Conservation (phyloP, 2,888 invertebrate genomes). For the Merodon equestris region DNA sequence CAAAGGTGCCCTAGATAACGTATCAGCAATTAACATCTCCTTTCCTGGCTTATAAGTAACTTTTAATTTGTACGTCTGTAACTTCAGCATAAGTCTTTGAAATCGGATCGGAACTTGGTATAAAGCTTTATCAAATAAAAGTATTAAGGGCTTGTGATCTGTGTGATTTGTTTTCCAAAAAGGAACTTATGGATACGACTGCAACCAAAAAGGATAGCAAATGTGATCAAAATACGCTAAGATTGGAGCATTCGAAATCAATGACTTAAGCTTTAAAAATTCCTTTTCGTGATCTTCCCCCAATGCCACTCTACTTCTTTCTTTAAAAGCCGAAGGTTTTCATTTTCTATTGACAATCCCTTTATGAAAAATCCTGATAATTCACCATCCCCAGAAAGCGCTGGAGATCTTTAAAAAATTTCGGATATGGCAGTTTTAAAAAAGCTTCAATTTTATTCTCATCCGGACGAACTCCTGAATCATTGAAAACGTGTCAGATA, state of each 20-base stretch:
- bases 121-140: slow-evolving; percentile 1
- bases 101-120: slow-evolving; percentile 7
- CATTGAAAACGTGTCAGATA: slow-evolving; percentile 33
- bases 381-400: slow-evolving; percentile 36
- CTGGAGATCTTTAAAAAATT: slow-evolving; percentile 22
- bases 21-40: slow-evolving; percentile 4
- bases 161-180: slow-evolving; percentile 37
- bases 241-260: background rate
- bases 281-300: background rate
- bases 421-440: slow-evolving; percentile 16
- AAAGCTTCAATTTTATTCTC: slow-evolving; percentile 31
- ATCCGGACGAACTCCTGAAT: slow-evolving; percentile 11
- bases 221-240: background rate
- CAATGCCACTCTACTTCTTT: background rate
- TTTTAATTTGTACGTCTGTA: background rate
- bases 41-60: slow-evolving; percentile 15
- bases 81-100: slow-evolving; percentile 15
- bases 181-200: background rate
- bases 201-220: slow-evolving; percentile 2
- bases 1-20: slow-evolving; percentile 8
- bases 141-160: slow-evolving; percentile 49
- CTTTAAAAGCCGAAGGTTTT: background rate
- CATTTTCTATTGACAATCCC: background rate
- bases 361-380: slow-evolving; percentile 4
- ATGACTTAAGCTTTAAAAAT: background rate